phyloP scores from a whole-genome alignment of 2,113 vertebrate species.

The Thunnus thynnus region DNA sequence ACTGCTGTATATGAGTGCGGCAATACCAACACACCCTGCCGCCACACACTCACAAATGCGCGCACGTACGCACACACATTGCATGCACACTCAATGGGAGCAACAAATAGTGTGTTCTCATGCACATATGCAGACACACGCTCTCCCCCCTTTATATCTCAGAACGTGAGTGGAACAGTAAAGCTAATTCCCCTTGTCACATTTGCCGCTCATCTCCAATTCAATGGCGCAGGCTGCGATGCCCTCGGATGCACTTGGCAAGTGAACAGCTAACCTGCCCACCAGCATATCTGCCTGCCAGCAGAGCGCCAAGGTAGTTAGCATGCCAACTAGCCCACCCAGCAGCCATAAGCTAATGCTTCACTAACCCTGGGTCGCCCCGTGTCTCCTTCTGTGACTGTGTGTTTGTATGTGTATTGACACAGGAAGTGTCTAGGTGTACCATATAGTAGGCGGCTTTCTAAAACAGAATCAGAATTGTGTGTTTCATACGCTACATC shows the following conservation, averaged over 20 bases:
- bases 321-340: slow-evolving; percentile 76
- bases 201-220: slow-evolving; percentile 78
- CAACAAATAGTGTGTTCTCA: slow-evolving; percentile 37
- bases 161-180: slow-evolving; percentile 71
- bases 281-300: slow-evolving; percentile 70
- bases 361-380: slow-evolving; percentile 63
- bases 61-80: not conserved
- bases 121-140: slow-evolving; percentile 49
- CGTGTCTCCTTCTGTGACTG: slow-evolving; percentile 38
- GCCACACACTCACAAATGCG: slow-evolving; percentile 10
- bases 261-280: slow-evolving; percentile 77
- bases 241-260: slow-evolving; percentile 81
- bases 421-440: slow-evolving; percentile 9
- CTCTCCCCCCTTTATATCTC: slow-evolving; percentile 53
- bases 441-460: slow-evolving; percentile 25
- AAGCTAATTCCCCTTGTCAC: slow-evolving; percentile 78
- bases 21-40: slow-evolving; percentile 30
- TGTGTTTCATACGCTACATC: slow-evolving; percentile 7
- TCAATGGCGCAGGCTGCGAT: slow-evolving; percentile 70
- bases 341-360: slow-evolving; percentile 70
- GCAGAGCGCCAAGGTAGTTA: slow-evolving; percentile 66
- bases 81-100: slow-evolving; percentile 29
- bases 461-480: slow-evolving; percentile 22
- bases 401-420: slow-evolving; percentile 47
- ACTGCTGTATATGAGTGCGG: slow-evolving; percentile 19